A percentile compares a stretch with the other conserved stretches of the same genome.
Evolutionary conservation across 2,797 vertebrate species (phyloP).

Genomic region (Pterois miles): DNA sequence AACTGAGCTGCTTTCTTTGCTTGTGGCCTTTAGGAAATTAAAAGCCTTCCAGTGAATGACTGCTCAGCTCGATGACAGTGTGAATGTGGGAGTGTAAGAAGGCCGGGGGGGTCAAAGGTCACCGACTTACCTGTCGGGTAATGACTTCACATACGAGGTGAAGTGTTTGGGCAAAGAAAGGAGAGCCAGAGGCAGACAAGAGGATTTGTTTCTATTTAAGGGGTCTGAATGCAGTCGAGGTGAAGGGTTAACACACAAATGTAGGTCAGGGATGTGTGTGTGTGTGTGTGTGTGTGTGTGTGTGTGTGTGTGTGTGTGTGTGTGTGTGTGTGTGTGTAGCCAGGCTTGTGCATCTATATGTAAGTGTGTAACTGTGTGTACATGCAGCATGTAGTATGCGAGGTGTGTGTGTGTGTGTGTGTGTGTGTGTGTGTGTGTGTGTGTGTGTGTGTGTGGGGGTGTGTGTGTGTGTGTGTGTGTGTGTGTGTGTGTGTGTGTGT

Average conservation of each 20-base stretch:
- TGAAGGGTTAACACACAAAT: constrained; percentile 62
- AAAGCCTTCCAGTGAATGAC: neutral
- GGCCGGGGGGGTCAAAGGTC: constrained; percentile 44
- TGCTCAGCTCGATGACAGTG: neutral
- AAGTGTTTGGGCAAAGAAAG: neutral
- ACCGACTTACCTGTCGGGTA: neutral
- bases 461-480: constrained; percentile 23
- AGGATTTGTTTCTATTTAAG: constrained; percentile 42
- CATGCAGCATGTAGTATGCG: neutral
- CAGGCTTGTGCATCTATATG: neutral
- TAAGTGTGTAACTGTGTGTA: neutral
- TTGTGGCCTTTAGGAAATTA: neutral
- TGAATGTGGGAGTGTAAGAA: neutral
- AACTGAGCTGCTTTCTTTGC: neutral
- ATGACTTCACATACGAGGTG: neutral
- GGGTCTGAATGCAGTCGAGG: constrained; percentile 36
- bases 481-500: constrained; percentile 46
- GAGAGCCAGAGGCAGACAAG: neutral
- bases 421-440: neutral
- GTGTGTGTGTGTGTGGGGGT: neutral
- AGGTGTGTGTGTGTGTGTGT: neutral
- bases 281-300: too few species aligned
- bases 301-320: constrained; percentile 4
- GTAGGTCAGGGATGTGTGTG: constrained; percentile 60
- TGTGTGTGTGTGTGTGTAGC: neutral